Percentiles rank a stretch among this genome's conserved stretches.
Conservation (phyloP, 2,888 invertebrate genomes). For the Agrotis puta region DNA sequence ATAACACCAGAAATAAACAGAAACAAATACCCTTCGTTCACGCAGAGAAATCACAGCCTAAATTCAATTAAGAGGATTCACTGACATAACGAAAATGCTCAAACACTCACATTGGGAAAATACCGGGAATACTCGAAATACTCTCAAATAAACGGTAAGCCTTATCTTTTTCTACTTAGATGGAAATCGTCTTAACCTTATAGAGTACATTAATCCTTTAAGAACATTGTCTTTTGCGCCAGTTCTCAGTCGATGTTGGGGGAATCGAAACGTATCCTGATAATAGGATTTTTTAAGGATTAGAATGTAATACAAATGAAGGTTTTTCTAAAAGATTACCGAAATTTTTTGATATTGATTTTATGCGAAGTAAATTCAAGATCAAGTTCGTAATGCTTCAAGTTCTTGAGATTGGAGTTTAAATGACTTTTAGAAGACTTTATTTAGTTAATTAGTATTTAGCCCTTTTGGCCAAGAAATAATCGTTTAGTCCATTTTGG, state of each 20-base stretch:
- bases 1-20: constrained; percentile 14
- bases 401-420: constrained; percentile 27
- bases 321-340: constrained; percentile 21
- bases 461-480: neutral
- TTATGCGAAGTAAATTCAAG: constrained; percentile 18
- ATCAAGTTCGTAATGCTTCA: constrained; percentile 15
- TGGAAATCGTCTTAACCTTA: constrained; percentile 66
- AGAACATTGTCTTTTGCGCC: constrained; percentile 72
- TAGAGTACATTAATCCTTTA: constrained; percentile 68
- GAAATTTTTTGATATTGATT: constrained; percentile 18
- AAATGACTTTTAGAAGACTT: neutral
- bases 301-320: constrained; percentile 51
- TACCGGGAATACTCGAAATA: constrained; percentile 45
- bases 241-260: constrained; percentile 66
- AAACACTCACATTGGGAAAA: constrained; percentile 46
- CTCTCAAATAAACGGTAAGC: constrained; percentile 52
- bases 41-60: constrained; percentile 43
- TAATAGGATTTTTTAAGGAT: constrained; percentile 56
- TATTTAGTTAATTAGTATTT: constrained; percentile 20
- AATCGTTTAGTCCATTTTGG: too few species aligned
- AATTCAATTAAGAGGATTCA: constrained; percentile 62
- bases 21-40: constrained; percentile 33
- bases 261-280: constrained; percentile 56
- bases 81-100: constrained; percentile 52
- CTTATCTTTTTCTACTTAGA: constrained; percentile 65